Evolutionary conservation across 2,888 invertebrate genomes (phyloP).

Genomic region (Geophilus truncorum): DNA sequence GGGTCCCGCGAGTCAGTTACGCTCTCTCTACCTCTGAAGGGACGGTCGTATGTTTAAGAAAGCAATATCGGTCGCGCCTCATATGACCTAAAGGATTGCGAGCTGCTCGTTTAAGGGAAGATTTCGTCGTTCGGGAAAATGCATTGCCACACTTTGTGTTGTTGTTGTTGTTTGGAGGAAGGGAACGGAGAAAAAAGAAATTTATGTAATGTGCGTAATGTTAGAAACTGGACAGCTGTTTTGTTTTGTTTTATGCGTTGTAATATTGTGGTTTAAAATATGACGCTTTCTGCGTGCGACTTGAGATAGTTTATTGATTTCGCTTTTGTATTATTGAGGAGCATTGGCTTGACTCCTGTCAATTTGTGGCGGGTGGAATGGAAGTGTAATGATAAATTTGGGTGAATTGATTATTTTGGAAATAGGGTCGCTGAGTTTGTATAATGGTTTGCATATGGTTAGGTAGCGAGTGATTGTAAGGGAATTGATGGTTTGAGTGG

Average conservation of each 20-base stretch:
- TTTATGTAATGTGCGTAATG: neutral
- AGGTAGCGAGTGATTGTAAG: too few relatives aligned
- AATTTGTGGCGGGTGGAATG: neutral
- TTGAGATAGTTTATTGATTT: neutral
- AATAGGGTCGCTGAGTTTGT: neutral
- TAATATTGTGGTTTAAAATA: neutral
- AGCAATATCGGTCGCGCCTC: neutral
- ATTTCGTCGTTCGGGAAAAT: neutral
- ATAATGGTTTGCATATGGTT: too few relatives aligned
- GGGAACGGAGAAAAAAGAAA: neutral
- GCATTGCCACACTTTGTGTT: neutral
- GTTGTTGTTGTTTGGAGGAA: neutral
- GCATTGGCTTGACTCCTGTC: neutral
- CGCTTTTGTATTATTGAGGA: neutral
- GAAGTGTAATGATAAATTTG: neutral
- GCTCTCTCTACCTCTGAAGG: neutral
- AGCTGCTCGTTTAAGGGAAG: neutral
- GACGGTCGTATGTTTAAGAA: neutral
- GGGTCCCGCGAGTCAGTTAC: neutral
- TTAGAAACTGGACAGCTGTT: neutral
- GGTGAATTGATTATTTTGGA: neutral
- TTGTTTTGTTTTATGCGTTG: neutral
- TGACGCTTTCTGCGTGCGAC: neutral
- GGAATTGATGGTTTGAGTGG: too few relatives aligned
- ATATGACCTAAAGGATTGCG: neutral